Evolutionary conservation across 2,113 vertebrate species (phyloP).

Genomic region (Mastomys natalensis): DNA sequence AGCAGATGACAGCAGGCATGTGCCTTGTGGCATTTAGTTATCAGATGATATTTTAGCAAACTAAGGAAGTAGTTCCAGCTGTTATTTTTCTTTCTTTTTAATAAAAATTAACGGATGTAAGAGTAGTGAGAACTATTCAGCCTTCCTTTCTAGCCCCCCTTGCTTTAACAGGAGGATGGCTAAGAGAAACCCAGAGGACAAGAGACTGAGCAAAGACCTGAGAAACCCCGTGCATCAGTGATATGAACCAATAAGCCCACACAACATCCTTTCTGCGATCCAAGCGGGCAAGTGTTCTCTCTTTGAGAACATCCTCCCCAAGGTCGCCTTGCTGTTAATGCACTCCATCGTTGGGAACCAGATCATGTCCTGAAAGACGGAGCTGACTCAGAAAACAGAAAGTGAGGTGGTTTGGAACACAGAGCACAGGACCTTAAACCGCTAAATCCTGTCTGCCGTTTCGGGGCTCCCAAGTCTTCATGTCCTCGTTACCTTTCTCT

Average conservation of each 20-base stretch:
- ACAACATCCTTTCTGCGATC: not conserved
- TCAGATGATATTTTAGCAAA: slow-evolving; percentile 44
- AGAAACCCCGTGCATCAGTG: not conserved
- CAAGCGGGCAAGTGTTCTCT: not conserved
- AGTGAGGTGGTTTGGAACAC: not conserved
- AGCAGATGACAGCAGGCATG: not conserved
- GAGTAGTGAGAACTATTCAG: not conserved
- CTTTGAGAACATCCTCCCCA: not conserved
- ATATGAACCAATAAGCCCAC: not conserved
- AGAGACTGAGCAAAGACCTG: not conserved
- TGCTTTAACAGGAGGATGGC: not conserved
- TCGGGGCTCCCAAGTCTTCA: not conserved
- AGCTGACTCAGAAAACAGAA: slow-evolving; percentile 6
- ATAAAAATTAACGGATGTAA: not conserved
- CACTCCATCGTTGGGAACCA: not conserved
- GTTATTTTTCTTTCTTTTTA: not conserved
- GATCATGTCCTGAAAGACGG: not conserved
- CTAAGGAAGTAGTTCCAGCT: not conserved
- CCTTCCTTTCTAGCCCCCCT: not conserved
- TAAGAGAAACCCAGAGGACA: not conserved
- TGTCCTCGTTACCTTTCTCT: slow-evolving; percentile 25
- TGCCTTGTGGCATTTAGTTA: slow-evolving; percentile 16
- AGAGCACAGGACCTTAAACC: not conserved
- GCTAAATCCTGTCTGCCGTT: not conserved
- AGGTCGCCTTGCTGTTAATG: not conserved